Conservation (phyloP, 2,888 invertebrate species). For the Xylota sylvarum region DNA sequence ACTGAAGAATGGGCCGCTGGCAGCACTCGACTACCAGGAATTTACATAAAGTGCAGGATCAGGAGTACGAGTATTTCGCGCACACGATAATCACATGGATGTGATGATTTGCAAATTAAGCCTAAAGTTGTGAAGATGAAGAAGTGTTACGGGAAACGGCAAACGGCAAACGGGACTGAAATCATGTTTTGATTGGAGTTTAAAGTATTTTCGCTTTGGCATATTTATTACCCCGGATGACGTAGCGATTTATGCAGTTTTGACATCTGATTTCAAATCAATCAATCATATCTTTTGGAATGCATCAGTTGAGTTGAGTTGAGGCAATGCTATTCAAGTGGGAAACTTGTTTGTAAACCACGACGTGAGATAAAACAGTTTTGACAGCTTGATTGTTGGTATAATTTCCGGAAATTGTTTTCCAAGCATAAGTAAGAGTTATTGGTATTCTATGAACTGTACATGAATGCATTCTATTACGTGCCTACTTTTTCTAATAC, state of each 20-base stretch:
- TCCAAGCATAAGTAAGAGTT: too few relatives aligned
- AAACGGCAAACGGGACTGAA: conserved; percentile 27
- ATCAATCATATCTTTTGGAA: conserved; percentile 51
- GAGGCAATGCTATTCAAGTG: conserved; percentile 10
- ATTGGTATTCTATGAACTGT: too few relatives aligned
- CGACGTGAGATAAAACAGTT: background rate
- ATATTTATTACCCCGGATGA: conserved; percentile 67
- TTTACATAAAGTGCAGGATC: conserved; percentile 53
- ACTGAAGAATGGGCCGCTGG: conserved; percentile 43
- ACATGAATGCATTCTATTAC: too few relatives aligned
- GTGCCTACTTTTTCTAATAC: too few relatives aligned
- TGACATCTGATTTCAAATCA: conserved; percentile 64
- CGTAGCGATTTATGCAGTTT: conserved; percentile 57
- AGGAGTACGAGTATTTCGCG: conserved; percentile 33
- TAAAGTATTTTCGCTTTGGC: conserved; percentile 46
- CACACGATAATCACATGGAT: conserved; percentile 66
- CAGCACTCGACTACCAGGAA: conserved; percentile 45
- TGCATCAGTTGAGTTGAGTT: conserved; percentile 32
- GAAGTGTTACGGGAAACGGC: background rate
- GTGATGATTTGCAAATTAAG: conserved; percentile 71
- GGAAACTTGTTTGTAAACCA: background rate
- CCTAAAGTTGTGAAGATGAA: conserved; percentile 10
- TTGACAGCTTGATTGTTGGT: conserved; percentile 6
- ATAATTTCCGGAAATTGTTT: background rate
- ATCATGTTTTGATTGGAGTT: conserved; percentile 72